phyloP scores from a whole-genome alignment of 2,888 invertebrate genomes.

The Carterocephalus palaemon region DNA sequence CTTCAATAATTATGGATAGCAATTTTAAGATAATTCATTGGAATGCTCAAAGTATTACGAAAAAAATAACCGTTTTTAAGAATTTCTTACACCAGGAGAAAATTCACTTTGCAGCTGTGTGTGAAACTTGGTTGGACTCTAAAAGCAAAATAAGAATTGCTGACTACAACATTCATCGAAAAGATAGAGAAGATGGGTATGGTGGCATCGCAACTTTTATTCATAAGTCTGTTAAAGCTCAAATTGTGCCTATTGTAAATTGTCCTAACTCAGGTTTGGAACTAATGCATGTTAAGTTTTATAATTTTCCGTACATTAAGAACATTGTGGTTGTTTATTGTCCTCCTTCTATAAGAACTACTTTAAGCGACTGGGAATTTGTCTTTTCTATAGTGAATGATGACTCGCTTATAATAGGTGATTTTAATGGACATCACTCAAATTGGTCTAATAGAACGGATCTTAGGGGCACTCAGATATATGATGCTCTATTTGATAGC shows the following conservation, averaged over 20 bases:
- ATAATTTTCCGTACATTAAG: constrained; percentile 19
- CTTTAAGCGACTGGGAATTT: constrained; percentile 19
- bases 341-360: constrained; percentile 19
- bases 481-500: too few relatives aligned
- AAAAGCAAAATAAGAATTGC: background rate
- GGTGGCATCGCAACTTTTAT: background rate
- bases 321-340: constrained; percentile 29
- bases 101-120: too few relatives aligned
- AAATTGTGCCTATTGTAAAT: background rate
- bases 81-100: background rate
- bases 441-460: too few relatives aligned
- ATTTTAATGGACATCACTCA: too few relatives aligned
- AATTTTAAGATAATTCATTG: background rate
- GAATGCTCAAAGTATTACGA: background rate
- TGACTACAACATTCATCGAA: background rate
- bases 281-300: constrained; percentile 19
- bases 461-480: too few relatives aligned
- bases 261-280: background rate
- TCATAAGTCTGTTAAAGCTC: background rate
- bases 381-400: background rate
- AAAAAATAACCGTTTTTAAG: background rate
- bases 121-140: background rate
- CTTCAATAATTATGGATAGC: background rate
- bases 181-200: background rate
- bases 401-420: constrained; percentile 24